Conservation (phyloP, 2,888 invertebrate genomes). For the Caenorhabditis virilis region DNA sequence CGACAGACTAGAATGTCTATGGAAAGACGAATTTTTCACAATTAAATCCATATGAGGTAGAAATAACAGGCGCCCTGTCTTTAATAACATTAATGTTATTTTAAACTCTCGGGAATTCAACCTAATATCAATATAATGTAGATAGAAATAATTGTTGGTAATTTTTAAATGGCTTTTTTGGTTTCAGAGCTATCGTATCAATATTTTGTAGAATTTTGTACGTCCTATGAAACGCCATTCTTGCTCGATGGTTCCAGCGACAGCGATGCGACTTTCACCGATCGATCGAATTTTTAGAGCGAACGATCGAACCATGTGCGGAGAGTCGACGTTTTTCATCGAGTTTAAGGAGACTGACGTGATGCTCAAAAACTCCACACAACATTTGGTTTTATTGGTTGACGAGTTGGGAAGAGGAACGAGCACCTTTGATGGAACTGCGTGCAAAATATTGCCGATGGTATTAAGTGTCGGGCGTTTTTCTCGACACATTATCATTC, state of each 20-base stretch:
- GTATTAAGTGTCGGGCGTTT: slow-evolving; percentile 75
- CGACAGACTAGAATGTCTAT: too few species aligned
- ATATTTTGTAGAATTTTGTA: too few species aligned
- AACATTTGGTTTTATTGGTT: slow-evolving; percentile 86
- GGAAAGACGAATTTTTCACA: too few species aligned
- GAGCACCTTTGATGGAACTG: slow-evolving; percentile 95
- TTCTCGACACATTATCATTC: slow-evolving; percentile 89
- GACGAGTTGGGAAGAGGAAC: slow-evolving; percentile 96
- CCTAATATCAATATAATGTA: too few species aligned
- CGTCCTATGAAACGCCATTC: too few species aligned
- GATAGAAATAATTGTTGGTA: too few species aligned
- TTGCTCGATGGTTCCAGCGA: slow-evolving; percentile 89
- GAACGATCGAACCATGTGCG: slow-evolving; percentile 85
- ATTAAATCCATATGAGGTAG: too few species aligned
- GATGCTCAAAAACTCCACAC: slow-evolving; percentile 86
- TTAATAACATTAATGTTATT: too few species aligned
- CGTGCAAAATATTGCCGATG: slow-evolving; percentile 72
- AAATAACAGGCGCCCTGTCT: too few species aligned
- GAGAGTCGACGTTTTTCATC: slow-evolving; percentile 89
- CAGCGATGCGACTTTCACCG: slow-evolving; percentile 79
- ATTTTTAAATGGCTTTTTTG: too few species aligned
- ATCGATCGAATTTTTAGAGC: slow-evolving; percentile 96
- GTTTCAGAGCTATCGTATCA: too few species aligned
- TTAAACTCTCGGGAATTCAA: too few species aligned
- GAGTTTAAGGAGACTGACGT: slow-evolving; percentile 89